Base-by-base conservation (phyloP, 2,797 vertebrate genomes). In the Myiotriccus ornatus region DNA sequence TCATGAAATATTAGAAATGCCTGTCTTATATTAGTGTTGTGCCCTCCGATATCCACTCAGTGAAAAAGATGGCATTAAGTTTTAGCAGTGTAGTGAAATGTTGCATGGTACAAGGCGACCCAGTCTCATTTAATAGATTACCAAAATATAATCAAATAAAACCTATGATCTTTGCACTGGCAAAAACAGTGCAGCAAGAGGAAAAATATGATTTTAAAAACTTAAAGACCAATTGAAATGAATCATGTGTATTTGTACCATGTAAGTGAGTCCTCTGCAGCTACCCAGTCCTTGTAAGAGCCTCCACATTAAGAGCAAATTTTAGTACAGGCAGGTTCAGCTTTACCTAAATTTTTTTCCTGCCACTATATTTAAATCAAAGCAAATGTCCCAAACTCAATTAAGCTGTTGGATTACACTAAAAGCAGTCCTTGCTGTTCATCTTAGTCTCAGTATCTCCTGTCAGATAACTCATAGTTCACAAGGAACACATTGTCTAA, bases 71-170 rank as follows among this genome's bases (percentile, higher is more conserved):
- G 97, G 95, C 86, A 97, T 98, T 98, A 98, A 97, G 95, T 98
- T 98, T 97, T 95, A 97, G 94, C 93, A 95, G 90, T 77, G 87
- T 94, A 97, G 90, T 95, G 77, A 97, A 97, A 97, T 89, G 94
- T 95, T 97, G 75, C 93, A 87, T 87, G 92, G 94, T 96, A 57
- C 96, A 98, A 97, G 92, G 95, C 97, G 97, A 97, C 96, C 93
- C 87, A 96, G 92, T 86, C 95, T 96, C 91, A 96, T 96, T 97
- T 97, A 98, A 97, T 93, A 95, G 94, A 97, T 91, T 97, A 97
- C 88, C 92, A 97, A 96, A 97, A 97, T 97, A 94, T 94, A 97
- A 97, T 96, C 92, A 97, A 97, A 97, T 96, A 96, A 97, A 98
- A 96, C 95, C 95, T 97, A 92, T 60, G 91, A 97, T 96, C 97